phyloP scores from a whole-genome alignment of 2,797 vertebrate genomes.

The Mionectes olivaceus region DNA sequence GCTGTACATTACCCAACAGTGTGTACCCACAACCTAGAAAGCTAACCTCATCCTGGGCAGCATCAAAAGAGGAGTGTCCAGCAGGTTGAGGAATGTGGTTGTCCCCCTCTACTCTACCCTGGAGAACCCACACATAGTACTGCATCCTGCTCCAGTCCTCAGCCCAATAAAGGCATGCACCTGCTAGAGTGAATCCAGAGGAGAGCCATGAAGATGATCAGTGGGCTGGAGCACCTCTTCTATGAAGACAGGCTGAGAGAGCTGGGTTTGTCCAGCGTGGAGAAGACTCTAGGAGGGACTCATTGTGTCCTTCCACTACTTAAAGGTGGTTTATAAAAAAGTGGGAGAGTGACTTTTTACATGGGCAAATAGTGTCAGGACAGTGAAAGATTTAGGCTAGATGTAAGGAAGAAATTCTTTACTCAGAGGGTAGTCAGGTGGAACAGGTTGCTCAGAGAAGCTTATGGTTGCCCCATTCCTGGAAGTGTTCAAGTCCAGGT shows the following conservation, averaged over 20 bases:
- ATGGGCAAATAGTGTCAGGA: not conserved
- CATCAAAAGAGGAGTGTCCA: not conserved
- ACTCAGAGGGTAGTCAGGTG: not conserved
- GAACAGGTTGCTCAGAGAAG: not conserved
- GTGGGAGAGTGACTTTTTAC: not conserved
- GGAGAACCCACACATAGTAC: not conserved
- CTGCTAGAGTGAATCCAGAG: not conserved
- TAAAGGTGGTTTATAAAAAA: not conserved
- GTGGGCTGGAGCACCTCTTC: not conserved
- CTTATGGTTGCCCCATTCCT: not conserved
- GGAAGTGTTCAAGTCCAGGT: not conserved
- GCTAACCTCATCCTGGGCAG: fast-evolving
- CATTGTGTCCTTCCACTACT: not conserved
- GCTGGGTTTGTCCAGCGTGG: not conserved
- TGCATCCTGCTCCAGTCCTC: not conserved
- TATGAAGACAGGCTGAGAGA: not conserved
- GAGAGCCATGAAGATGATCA: not conserved
- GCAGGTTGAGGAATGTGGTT: fast-evolving
- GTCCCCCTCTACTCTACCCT: not conserved
- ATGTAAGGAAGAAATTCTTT: not conserved
- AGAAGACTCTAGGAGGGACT: not conserved
- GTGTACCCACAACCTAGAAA: not conserved
- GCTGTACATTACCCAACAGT: not conserved
- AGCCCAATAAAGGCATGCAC: not conserved
- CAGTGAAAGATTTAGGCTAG: not conserved